These are phyloP conservation scores for Heterocephalus glaber DNA, from an alignment of 2,113 vertebrate genomes.

Conservation along the genomic window DNA sequence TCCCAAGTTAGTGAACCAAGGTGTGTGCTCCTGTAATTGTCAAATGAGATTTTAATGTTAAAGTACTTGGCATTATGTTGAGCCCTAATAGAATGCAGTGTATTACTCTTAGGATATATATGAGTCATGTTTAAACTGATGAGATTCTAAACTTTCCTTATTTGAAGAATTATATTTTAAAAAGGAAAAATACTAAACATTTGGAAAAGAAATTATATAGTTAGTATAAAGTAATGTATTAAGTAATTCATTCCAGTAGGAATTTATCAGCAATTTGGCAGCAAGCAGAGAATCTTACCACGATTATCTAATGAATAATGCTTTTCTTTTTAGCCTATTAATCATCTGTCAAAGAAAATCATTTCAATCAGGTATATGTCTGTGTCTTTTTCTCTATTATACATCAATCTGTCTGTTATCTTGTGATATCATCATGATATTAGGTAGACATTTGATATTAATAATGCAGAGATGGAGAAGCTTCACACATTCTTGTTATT, in stretches of 20 bases:
- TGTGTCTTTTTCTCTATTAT: background rate
- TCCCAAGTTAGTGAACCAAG: background rate
- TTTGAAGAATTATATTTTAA: background rate
- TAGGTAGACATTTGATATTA: background rate
- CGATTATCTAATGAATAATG: slow-evolving; percentile 47
- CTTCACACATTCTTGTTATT: background rate
- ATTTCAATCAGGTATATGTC: background rate
- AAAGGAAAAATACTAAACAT: background rate
- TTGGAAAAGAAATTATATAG: background rate
- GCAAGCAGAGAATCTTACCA: slow-evolving; percentile 55
- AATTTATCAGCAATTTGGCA: slow-evolving; percentile 53
- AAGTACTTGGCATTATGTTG: background rate
- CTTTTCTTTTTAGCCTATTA: slow-evolving; percentile 51
- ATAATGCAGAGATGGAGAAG: background rate
- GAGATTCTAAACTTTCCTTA: background rate
- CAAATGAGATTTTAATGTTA: slow-evolving; percentile 19
- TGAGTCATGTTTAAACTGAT: background rate
- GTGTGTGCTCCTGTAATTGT: background rate
- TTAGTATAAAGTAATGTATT: slow-evolving; percentile 26
- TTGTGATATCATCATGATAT: background rate
- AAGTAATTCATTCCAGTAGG: slow-evolving; percentile 37
- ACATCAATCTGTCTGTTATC: background rate
- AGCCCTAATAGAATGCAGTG: background rate
- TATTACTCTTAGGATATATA: background rate
- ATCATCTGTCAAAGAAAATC: slow-evolving; percentile 12